Percentiles rank a stretch among this genome's conserved stretches.
These are phyloP conservation scores for Ariopsis seemanni DNA, from an alignment of 2,113 vertebrate species.

Conservation along the genomic window DNA sequence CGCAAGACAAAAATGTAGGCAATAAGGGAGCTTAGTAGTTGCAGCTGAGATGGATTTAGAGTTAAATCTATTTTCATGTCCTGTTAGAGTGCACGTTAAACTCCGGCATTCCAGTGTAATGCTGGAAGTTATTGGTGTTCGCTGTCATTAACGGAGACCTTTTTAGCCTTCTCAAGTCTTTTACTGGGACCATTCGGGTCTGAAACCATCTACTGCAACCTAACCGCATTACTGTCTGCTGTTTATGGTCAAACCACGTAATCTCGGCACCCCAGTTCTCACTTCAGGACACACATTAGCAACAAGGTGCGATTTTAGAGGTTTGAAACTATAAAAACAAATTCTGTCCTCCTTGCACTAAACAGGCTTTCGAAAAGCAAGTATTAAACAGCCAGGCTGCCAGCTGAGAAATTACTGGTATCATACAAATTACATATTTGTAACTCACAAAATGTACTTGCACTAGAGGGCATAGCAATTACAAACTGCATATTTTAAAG, in stretches of 20 bases:
- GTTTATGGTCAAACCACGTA: conserved; percentile 24
- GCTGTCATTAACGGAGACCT: conserved; percentile 12
- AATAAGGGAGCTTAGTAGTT: background rate
- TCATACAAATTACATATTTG: background rate
- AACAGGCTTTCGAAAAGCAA: background rate
- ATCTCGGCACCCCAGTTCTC: background rate
- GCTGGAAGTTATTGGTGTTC: conserved; percentile 41
- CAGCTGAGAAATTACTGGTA: background rate
- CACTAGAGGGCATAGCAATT: background rate
- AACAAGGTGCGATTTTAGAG: background rate
- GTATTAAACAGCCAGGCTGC: background rate
- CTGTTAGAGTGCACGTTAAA: conserved; percentile 3
- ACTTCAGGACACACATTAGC: background rate
- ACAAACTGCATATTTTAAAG: background rate
- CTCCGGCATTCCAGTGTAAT: conserved; percentile 3
- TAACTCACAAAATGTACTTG: background rate
- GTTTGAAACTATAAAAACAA: background rate
- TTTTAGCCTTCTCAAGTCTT: conserved; percentile 15
- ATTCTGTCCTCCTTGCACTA: background rate
- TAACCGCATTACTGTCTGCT: background rate
- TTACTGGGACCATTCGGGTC: conserved; percentile 39
- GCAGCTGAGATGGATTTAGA: conserved; percentile 30
- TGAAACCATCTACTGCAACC: background rate
- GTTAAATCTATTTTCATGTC: conserved; percentile 34
- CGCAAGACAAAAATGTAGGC: background rate